Percentiles rank a stretch among this genome's conserved stretches.
phyloP scores from a whole-genome alignment of 2,113 vertebrate species.

The Gracilinanus agilis region DNA sequence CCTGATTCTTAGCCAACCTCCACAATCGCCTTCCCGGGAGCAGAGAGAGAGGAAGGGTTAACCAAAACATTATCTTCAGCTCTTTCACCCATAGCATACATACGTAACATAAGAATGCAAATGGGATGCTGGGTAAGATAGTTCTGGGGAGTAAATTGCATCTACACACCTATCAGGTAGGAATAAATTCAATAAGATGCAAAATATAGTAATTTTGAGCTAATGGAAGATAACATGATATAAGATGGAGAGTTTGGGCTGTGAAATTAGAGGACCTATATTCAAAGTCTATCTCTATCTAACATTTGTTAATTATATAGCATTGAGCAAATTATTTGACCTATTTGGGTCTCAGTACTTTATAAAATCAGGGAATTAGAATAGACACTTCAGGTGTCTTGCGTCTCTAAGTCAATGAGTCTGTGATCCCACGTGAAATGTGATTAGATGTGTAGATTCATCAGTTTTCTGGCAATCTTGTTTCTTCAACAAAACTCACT shows the following conservation, averaged over 20 bases:
- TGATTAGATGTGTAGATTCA: background rate
- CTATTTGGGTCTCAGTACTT: background rate
- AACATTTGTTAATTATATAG: background rate
- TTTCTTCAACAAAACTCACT: background rate
- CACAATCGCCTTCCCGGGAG: no score
- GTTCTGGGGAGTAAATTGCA: no score
- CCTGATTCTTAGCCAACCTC: no score
- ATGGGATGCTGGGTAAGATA: no score
- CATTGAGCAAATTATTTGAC: background rate
- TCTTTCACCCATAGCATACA: no score
- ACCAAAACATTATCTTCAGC: no score
- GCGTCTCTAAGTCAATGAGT: background rate
- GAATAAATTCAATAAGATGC: background rate
- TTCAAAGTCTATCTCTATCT: background rate
- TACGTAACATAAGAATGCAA: no score
- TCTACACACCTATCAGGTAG: background rate
- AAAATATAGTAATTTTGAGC: background rate
- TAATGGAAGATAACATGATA: background rate
- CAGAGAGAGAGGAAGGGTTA: no score
- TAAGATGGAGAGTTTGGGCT: background rate
- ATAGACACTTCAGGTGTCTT: background rate
- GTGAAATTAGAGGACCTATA: background rate
- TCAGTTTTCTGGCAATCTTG: background rate
- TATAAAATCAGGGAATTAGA: background rate
- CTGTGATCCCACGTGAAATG: background rate